Evolutionary conservation across 2,797 vertebrate species (phyloP).

Genomic region (Brachyalestes nurse): DNA sequence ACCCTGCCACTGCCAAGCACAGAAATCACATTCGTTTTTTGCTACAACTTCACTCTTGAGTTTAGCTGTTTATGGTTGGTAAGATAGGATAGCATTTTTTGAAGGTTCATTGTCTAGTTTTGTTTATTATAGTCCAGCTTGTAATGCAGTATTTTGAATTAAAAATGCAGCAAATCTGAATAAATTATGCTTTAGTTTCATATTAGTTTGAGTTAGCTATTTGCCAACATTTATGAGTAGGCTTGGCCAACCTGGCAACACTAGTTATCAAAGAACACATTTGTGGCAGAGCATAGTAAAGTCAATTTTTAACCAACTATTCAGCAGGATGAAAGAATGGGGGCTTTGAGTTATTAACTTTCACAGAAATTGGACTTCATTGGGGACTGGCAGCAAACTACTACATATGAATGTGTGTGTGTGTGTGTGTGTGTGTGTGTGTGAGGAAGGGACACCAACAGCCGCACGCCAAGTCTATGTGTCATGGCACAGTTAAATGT

Average conservation of each 20-base stretch:
- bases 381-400: constrained; percentile 10
- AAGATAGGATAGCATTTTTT: no score
- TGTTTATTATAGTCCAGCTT: no score
- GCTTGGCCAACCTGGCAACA: background rate
- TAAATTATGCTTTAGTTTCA: no score
- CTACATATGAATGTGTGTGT: constrained; percentile 28
- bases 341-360: constrained; percentile 36
- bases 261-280: background rate
- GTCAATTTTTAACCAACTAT: constrained; percentile 19
- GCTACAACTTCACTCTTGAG: fast-evolving
- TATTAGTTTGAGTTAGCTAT: background rate
- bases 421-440: constrained; percentile 12
- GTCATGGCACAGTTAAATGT: constrained; percentile 75
- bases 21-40: no score
- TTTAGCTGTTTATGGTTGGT: no score
- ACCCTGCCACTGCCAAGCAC: no score
- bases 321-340: constrained; percentile 1
- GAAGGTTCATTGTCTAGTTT: no score
- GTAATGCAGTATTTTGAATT: no score
- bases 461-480: constrained; percentile 29
- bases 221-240: background rate
- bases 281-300: background rate
- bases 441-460: constrained; percentile 38
- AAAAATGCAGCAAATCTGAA: no score
- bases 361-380: constrained; percentile 1